Percentiles rank a stretch among this genome's conserved stretches.
phyloP scores from a whole-genome alignment of 1,140 invertebrate species.

The Psilanteris sp. region DNA sequence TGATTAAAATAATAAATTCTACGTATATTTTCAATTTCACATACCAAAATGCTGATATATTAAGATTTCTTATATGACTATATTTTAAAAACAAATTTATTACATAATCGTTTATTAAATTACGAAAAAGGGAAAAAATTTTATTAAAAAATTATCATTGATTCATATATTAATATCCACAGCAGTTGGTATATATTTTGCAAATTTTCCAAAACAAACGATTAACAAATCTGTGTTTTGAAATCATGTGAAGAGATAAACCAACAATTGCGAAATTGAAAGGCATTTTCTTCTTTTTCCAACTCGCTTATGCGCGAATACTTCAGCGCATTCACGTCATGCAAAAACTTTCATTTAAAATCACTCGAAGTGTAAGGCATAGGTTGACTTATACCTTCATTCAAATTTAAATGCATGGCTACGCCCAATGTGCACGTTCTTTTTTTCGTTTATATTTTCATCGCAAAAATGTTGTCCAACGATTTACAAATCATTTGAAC shows the following conservation, averaged over 20 bases:
- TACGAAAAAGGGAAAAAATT: too few species aligned
- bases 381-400: constrained; percentile 50
- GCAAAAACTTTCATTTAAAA: constrained; percentile 49
- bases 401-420: constrained; percentile 52
- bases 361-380: constrained; percentile 46
- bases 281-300: background rate
- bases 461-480: constrained; percentile 3
- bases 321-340: constrained; percentile 11
- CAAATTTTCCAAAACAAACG: background rate
- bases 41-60: too few species aligned
- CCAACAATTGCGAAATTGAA: constrained; percentile 8
- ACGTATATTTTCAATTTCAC: too few species aligned
- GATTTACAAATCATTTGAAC: too few species aligned
- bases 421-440: constrained; percentile 13
- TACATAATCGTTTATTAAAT: too few species aligned
- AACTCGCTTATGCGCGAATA: background rate
- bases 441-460: constrained; percentile 11
- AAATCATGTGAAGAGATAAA: constrained; percentile 1
- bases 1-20: too few species aligned
- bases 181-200: too few species aligned
- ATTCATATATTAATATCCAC: too few species aligned
- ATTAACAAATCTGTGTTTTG: background rate
- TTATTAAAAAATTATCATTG: too few species aligned
- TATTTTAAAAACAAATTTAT: too few species aligned
- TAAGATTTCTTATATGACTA: too few species aligned